Percentiles rank a stretch among this genome's conserved stretches.
These are phyloP conservation scores for Lethrus apterus DNA, from an alignment of 1,140 invertebrate genomes.

Conservation along the genomic window DNA sequence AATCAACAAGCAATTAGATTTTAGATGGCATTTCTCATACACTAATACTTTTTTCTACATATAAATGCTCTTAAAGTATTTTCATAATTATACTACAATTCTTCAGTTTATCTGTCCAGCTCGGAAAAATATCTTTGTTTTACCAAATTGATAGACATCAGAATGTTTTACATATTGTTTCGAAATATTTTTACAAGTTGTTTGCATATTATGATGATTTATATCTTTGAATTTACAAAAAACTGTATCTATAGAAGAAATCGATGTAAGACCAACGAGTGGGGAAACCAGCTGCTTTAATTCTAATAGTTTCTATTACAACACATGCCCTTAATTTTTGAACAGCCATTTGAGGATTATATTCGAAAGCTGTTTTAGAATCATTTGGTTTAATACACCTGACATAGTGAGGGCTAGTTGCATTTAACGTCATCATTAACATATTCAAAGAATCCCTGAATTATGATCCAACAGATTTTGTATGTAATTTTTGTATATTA, in stretches of 20 bases:
- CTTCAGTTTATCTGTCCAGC: conserved; percentile 90
- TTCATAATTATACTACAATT: conserved; percentile 85
- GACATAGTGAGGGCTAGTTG: conserved; percentile 97
- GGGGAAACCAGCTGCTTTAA: conserved; percentile 96
- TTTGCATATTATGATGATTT: conserved; percentile 63
- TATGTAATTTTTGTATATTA: conserved; percentile 43
- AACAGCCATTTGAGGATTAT: conserved; percentile 83
- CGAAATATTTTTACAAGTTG: conserved; percentile 76
- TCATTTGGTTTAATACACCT: conserved; percentile 99
- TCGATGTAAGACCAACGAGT: conserved; percentile 90
- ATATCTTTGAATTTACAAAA: conserved; percentile 77
- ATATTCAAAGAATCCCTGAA: conserved; percentile 89
- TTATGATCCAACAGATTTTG: conserved; percentile 73
- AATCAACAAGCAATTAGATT: too few relatives aligned
- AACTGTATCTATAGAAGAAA: conserved; percentile 87
- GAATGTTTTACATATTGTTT: conserved; percentile 68
- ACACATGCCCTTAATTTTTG: conserved; percentile 95
- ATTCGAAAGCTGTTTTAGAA: conserved; percentile 80
- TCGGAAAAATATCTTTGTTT: conserved; percentile 96
- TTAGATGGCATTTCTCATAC: conserved; percentile 53
- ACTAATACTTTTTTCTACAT: conserved; percentile 62
- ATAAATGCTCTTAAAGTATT: conserved; percentile 82
- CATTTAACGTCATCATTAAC: conserved; percentile 87
- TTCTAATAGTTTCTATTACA: conserved; percentile 94
- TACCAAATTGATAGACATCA: conserved; percentile 95